Evolutionary conservation across 2,113 vertebrate species (phyloP).

Genomic region (Paraplagusia blochii): DNA sequence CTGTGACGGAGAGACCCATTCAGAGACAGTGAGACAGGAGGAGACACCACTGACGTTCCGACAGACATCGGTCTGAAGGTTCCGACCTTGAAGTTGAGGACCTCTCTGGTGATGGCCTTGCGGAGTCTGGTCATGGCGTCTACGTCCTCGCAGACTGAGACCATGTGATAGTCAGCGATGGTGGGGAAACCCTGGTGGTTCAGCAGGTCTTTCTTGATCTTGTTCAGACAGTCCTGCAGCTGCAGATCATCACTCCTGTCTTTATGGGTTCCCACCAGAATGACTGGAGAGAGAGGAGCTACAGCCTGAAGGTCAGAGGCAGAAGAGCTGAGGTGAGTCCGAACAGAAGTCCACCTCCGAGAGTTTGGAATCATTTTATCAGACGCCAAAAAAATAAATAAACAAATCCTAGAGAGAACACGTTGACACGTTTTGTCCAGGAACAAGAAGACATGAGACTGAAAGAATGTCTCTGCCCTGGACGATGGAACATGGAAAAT

Average conservation of each 20-base stretch:
- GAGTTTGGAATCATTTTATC: too few species aligned
- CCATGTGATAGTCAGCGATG: constrained; percentile 85
- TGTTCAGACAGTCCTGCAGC: constrained; percentile 80
- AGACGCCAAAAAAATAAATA: too few species aligned
- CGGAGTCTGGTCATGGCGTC: constrained; percentile 85
- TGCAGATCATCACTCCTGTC: constrained; percentile 84
- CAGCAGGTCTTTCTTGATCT: constrained; percentile 84
- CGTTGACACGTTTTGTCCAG: too few species aligned
- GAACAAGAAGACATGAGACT: too few species aligned
- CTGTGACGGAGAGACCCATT: constrained; percentile 40
- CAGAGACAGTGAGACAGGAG: too few species aligned
- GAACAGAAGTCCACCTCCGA: too few species aligned
- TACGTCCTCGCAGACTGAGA: constrained; percentile 84
- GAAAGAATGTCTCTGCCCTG: too few species aligned
- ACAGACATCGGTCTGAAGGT: background rate
- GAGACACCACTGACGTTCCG: background rate
- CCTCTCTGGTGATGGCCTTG: constrained; percentile 85
- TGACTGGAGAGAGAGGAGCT: constrained; percentile 88
- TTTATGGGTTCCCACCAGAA: constrained; percentile 91
- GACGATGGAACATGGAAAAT: background rate
- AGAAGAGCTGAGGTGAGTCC: background rate
- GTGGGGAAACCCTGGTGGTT: constrained; percentile 85
- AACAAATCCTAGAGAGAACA: too few species aligned
- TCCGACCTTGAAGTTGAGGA: constrained; percentile 85
- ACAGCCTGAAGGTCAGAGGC: constrained; percentile 75